A percentile compares a stretch with the other conserved stretches of the same genome.
These are phyloP conservation scores for Drosophila mulleri DNA, from an alignment of 2,888 invertebrate genomes.

Conservation along the genomic window DNA sequence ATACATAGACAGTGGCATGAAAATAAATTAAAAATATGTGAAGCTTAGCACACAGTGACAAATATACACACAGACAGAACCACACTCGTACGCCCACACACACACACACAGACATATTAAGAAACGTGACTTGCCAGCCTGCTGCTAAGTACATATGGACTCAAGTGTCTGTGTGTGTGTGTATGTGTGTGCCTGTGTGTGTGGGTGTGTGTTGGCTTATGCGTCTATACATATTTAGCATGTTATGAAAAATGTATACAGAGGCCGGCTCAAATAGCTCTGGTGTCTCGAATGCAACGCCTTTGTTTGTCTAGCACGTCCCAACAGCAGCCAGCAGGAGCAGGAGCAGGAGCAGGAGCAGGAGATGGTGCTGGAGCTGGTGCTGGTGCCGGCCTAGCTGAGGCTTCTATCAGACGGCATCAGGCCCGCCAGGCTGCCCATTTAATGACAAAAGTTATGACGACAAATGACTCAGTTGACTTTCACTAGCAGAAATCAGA, in stretches of 20 bases:
- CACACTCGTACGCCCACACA: slow-evolving; percentile 11
- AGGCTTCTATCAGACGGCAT: slow-evolving; percentile 22
- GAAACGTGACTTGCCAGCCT: slow-evolving; percentile 68
- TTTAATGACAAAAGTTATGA: slow-evolving; percentile 77
- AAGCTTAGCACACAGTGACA: slow-evolving; percentile 40
- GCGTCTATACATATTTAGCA: slow-evolving; percentile 61
- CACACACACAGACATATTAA: slow-evolving; percentile 56
- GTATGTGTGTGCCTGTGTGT: neutral
- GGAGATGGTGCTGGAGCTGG: neutral
- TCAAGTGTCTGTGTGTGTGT: neutral
- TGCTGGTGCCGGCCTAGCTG: neutral
- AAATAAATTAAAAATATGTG: slow-evolving; percentile 76
- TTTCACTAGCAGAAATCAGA: slow-evolving; percentile 72
- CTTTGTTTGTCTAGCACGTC: slow-evolving; percentile 70
- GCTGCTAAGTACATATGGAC: slow-evolving; percentile 28
- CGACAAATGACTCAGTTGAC: slow-evolving; percentile 78
- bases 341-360: neutral
- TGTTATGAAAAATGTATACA: slow-evolving; percentile 76
- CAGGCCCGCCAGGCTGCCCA: slow-evolving; percentile 28
- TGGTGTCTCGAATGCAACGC: slow-evolving; percentile 35
- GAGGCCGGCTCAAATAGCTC: slow-evolving; percentile 28
- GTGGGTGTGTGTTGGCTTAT: slow-evolving; percentile 6
- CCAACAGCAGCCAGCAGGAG: slow-evolving; percentile 4
- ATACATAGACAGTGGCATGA: slow-evolving; percentile 41
- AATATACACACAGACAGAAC: slow-evolving; percentile 9